phyloP scores from a whole-genome alignment of 2,888 invertebrate species.

The Bombylius major region DNA sequence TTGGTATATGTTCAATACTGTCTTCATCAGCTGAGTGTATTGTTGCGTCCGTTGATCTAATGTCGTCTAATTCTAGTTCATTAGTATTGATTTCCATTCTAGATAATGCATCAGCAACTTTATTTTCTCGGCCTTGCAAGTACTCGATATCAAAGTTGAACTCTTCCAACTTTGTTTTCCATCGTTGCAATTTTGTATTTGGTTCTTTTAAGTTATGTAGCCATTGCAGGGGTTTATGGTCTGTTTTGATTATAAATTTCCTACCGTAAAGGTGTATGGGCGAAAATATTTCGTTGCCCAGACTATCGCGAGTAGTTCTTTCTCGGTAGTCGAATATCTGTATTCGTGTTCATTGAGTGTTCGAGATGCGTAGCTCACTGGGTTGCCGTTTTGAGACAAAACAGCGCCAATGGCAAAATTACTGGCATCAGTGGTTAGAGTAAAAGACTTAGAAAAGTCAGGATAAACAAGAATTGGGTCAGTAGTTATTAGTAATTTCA shows the following conservation, averaged over 20 bases:
- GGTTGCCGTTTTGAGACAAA: background rate
- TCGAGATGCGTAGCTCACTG: conserved; percentile 2
- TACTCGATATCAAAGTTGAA: conserved; percentile 2
- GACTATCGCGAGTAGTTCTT: conserved; percentile 6
- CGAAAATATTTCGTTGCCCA: no score
- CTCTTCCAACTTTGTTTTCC: conserved; percentile 7
- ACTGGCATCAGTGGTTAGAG: background rate
- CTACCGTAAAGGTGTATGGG: conserved; percentile 6
- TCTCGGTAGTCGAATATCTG: conserved; percentile 6
- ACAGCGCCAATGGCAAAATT: background rate
- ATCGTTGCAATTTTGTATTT: conserved; percentile 7
- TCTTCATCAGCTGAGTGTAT: conserved; percentile 12
- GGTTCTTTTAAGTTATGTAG: conserved; percentile 8
- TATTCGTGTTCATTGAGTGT: conserved; percentile 7
- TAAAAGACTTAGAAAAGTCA: conserved; percentile 1
- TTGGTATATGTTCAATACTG: conserved; percentile 10
- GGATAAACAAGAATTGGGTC: conserved; percentile 1
- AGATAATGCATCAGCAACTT: conserved; percentile 6
- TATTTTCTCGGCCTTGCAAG: background rate
- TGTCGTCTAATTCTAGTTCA: background rate
- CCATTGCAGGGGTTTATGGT: conserved; percentile 11
- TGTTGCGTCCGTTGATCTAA: conserved; percentile 8
- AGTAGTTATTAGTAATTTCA: background rate
- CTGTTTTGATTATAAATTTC: conserved; percentile 5
- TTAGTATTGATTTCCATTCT: conserved; percentile 2